Evolutionary conservation across 92 coral and sea anemone genomes (phyloP), one percentile per base, ranked within the genome.

Genomic region (Palythoa heliodiscus): DNA sequence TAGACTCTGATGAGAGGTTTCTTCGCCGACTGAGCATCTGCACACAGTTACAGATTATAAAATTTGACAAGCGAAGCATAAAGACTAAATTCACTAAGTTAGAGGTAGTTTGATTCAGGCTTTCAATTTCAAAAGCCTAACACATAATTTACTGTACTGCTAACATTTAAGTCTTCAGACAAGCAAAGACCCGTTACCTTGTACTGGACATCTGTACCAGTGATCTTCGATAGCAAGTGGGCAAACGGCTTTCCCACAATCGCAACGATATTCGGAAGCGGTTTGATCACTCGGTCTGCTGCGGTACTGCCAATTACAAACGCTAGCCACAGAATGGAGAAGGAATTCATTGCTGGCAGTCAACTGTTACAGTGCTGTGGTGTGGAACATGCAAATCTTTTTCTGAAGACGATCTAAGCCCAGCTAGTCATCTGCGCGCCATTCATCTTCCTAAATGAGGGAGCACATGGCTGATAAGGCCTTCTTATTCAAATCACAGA

Each of bases 181-280:
- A 68, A 57, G 19, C 39, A 52, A 48, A 10, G 38, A 23, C 52
- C 60, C 57, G 75, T 89, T 89, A 92, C 95, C 91, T 81, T 92
- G 75, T 82, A 88, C 13, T 83, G 77, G 35, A 25, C 43, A 14
- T 70, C 86, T 24, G 57, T 71, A 10, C 85, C 77, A 87, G 73
- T 78, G 64, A 50, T 86, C 48, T 86, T 69, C 1, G 95, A 90
- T 60, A 95, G 60, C 35, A 64, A 63, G 87, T 94, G 94, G 54
- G 86, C 70, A 68, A 96, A 96, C 55, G 92, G 91, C 80, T 89
- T 89, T 22, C 98, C 98, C 90, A 87, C 90, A 83, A 92, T 92
- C 29, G 98, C 98, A 10, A 95, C 86, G 11, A 93, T 81, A 85
- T 94, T 92, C 70, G 95, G 92, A 25, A 94, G 92, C 39, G 84